Evolutionary conservation across 2,888 invertebrate species (phyloP).

Genomic region (Calliopum simillimum): DNA sequence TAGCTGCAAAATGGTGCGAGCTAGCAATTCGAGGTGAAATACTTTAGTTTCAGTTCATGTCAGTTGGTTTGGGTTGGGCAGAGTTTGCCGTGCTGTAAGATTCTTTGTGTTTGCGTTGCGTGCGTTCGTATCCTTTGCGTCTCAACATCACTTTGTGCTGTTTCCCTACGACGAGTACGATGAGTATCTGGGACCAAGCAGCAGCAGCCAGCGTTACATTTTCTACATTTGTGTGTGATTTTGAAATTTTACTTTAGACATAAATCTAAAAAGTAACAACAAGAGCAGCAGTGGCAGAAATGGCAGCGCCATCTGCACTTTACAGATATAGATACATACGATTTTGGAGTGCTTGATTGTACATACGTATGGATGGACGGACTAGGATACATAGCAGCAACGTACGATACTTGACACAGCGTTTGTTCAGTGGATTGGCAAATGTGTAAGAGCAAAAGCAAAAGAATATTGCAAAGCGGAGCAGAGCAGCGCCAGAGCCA

Average conservation of each 20-base stretch:
- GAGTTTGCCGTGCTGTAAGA: conserved; percentile 3
- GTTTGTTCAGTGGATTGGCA: conserved; percentile 37
- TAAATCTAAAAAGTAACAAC: conserved; percentile 42
- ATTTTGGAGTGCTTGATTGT: too few species aligned
- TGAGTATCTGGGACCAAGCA: background rate
- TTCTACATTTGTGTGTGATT: conserved; percentile 37
- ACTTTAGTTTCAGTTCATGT: conserved; percentile 24
- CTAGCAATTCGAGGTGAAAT: conserved; percentile 25
- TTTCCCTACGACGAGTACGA: too few species aligned
- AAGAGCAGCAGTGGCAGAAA: conserved; percentile 5
- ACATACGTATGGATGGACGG: too few species aligned
- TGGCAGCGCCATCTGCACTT: conserved; percentile 39
- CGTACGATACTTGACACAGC: conserved; percentile 33
- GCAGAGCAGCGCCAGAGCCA: background rate
- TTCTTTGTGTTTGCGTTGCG: too few species aligned
- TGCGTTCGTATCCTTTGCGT: too few species aligned
- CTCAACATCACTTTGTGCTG: background rate
- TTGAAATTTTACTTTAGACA: conserved; percentile 40
- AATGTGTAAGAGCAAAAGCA: conserved; percentile 31
- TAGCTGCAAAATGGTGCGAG: conserved; percentile 33
- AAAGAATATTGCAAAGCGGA: conserved; percentile 24
- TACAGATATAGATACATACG: conserved; percentile 26
- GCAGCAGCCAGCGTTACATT: background rate
- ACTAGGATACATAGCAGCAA: background rate
- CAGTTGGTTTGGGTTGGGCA: conserved; percentile 2